Percentiles rank a stretch among this genome's conserved stretches.
Conservation (phyloP, 2,113 vertebrate species). For the Siphamia tubifer region DNA sequence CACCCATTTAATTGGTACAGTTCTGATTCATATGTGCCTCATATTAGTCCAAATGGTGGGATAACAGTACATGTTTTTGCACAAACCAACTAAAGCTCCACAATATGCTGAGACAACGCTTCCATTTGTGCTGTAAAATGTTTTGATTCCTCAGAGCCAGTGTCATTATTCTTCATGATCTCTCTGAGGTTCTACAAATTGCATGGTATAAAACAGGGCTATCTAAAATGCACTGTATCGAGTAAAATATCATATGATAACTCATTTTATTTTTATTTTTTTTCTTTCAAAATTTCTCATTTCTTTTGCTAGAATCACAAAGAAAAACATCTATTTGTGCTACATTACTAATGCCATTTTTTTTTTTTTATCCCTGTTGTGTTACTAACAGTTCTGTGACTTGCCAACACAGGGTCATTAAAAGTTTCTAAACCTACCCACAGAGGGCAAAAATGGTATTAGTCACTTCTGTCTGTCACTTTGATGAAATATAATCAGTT, state of each 20-base stretch:
- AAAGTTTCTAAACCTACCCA: slow-evolving; percentile 57
- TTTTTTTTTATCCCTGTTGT: slow-evolving; percentile 19
- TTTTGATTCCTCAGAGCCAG: slow-evolving; percentile 22
- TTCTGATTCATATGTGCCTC: not conserved
- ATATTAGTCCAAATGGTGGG: not conserved
- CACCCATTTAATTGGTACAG: slow-evolving; percentile 89
- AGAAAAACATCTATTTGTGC: slow-evolving; percentile 24
- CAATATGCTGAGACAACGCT: not conserved
- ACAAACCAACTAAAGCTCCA: not conserved
- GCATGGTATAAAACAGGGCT: slow-evolving; percentile 37
- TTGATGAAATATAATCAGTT: slow-evolving; percentile 48
- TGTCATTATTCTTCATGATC: slow-evolving; percentile 54
- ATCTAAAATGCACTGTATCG: slow-evolving; percentile 43
- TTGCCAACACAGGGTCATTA: slow-evolving; percentile 70
- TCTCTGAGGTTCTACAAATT: slow-evolving; percentile 51
- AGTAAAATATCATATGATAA: slow-evolving; percentile 6
- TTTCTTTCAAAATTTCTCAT: slow-evolving; percentile 6
- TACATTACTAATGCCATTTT: slow-evolving; percentile 22
- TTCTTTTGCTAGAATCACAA: slow-evolving; percentile 1
- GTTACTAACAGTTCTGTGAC: slow-evolving; percentile 52
- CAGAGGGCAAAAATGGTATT: not conserved
- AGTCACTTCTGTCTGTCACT: slow-evolving; percentile 15
- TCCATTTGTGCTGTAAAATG: not conserved
- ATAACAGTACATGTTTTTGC: not conserved
- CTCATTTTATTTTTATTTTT: not conserved